Base-by-base conservation (phyloP, 2,113 vertebrate species). In the Ammodytes dubius region DNA sequence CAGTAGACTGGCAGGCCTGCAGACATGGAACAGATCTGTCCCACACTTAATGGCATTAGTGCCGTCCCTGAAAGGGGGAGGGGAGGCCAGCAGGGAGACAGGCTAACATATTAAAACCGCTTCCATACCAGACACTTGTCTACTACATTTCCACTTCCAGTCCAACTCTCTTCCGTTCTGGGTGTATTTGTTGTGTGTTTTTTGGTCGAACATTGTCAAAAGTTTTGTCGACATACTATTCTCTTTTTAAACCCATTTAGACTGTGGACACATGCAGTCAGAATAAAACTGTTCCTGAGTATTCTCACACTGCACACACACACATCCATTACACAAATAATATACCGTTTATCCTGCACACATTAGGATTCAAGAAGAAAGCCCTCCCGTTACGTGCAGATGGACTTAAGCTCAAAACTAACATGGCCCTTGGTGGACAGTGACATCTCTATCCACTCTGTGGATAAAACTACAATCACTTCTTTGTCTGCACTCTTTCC, bases 1-100 rank as follows among this genome's bases (percentile, higher is more conserved):
- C 91, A 93, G 94, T 90, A 94, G 95, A 93, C 95, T 93, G 94
- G 94, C 94, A 94, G 94, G 91, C 91, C 92, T 93, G 93, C 93
- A 95, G 95, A 96, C 95, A 94, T 93, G 92, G 94, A 94, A 93
- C 94, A 93, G 95, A 95, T 95, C 95, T 95, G 95, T 95, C 95
- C 95, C 94, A 94, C 92, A 94, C 92, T 94, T 95, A 95, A 95
- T 96, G 94, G 92, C 94, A 96, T 96, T 96, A 96, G 94, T 94
- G 92, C 92, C 93, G 94, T 95, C 95, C 94, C 95, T 92, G 91
- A 93, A 89, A 88, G 91, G 93, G 89, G 92, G 93, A 93, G 90
- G 91, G 91, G 89, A 85, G 68, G 88, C 91, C 89, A 88, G 88
- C 79, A 81, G 93, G 90, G 94, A 94, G 93, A 92, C 89, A 84